Base-by-base conservation (phyloP, 2,888 invertebrate species). In the Theristus sp. region DNA sequence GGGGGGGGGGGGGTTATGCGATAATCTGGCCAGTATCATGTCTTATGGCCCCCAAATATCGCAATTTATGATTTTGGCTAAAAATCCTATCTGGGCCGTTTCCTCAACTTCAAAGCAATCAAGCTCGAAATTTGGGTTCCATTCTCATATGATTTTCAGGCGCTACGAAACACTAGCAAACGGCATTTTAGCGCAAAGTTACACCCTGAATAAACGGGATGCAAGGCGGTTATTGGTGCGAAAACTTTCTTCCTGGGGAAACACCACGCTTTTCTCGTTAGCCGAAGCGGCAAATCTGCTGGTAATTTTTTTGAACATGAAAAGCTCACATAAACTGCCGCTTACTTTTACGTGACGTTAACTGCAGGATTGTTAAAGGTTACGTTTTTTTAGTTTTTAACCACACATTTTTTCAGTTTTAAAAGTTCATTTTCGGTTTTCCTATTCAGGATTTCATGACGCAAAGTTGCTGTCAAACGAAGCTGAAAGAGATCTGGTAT, bases 401-500 rank as follows among this genome's bases (percentile, higher is more conserved):
- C n/a, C n/a, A n/a, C n/a, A n/a, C n/a, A n/a, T n/a, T n/a, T n/a
- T n/a, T n/a, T n/a, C n/a, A n/a, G n/a, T n/a, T n/a, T n/a, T n/a
- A n/a, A n/a, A n/a, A n/a, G n/a, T n/a, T n/a, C n/a, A n/a, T n/a
- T n/a, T n/a, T n/a, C n/a, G n/a, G n/a, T n/a, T n/a, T n/a, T n/a
- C n/a, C n/a, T n/a, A n/a, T n/a, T 38, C 38, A 38, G 74, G 71
- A 73, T 59, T 74, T 75, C 62, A 70, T 74, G 67, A 72, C 70
- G 38, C 74, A 74, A 60, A 70, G 73, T 3, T 68, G 69, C 57
- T 75, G 74, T 64, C 75, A 75, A 66, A 73, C 74, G 2, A 74
- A 74, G 63, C 70, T 75, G 25, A 74, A 73, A 59, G 64, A 66
- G 55, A 73, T 74, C 60, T 75, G 75, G 75, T 74, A 71, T 62